Evolutionary conservation across 2,888 invertebrate species (phyloP).

Genomic region (Drosophila mettleri): DNA sequence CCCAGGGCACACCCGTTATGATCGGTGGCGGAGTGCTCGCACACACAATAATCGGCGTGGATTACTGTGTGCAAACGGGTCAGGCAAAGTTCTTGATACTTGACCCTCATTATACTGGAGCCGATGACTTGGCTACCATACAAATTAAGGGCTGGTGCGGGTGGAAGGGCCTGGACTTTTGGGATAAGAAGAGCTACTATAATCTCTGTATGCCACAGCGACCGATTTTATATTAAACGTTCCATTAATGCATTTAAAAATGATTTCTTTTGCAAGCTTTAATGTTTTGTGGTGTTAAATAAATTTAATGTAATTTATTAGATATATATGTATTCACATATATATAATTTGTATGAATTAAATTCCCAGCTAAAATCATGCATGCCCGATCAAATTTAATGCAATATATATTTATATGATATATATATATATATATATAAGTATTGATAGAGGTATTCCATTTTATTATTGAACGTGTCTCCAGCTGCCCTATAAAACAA

Average conservation of each 20-base stretch:
- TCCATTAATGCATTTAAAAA: constrained; percentile 45
- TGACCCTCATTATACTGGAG: constrained; percentile 98
- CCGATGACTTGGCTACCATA: constrained; percentile 91
- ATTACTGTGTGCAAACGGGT: constrained; percentile 92
- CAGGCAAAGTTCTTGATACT: constrained; percentile 96
- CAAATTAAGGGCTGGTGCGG: constrained; percentile 97
- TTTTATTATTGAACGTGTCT: constrained; percentile 16
- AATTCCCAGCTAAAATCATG: neutral
- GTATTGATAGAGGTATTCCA: constrained; percentile 13
- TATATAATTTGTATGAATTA: constrained; percentile 33
- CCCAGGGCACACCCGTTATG: constrained; percentile 98
- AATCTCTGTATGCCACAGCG: constrained; percentile 96
- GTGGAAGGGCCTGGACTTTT: constrained; percentile 98
- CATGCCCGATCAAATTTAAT: neutral
- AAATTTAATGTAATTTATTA: constrained; percentile 41
- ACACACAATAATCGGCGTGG: constrained; percentile 98
- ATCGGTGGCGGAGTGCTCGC: constrained; percentile 99
- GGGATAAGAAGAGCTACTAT: constrained; percentile 97
- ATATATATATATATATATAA: constrained; percentile 1
- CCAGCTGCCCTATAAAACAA: constrained; percentile 20
- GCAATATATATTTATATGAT: neutral
- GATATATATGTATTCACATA: constrained; percentile 33
- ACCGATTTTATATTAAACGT: constrained; percentile 82
- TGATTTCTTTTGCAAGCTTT: constrained; percentile 35
- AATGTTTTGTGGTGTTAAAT: constrained; percentile 39